Base-by-base conservation (phyloP, 2,113 vertebrate species). In the Pelecanus crispus region DNA sequence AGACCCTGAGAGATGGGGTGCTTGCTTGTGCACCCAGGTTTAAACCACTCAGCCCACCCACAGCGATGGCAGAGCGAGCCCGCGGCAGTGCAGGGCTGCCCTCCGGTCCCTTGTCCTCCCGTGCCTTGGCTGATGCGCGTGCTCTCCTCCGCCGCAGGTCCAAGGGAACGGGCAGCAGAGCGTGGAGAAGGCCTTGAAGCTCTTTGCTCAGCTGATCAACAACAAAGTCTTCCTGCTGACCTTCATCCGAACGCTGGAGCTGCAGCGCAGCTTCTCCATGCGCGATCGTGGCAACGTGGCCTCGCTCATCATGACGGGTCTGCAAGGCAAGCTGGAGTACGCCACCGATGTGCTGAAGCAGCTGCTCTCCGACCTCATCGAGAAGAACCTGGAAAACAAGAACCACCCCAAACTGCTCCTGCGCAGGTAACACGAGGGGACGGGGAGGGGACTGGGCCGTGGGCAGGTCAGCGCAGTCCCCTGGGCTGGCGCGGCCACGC, bases 241-340 rank as follows among this genome's bases (percentile, higher is more conserved):
- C 63, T 99, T 99, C 98, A 99, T 99, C 96, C 99, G 99, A 29
- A 99, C 99, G 0, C 98, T 99, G 88, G 99, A 99, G 96, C 95
- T 98, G 83, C 99, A 99, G 98, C 99, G 99, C 65, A 99, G 99
- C 85, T 99, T 99, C 98, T 99, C 99, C 96, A 99, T 99, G 99
- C 98, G 99, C 1, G 99, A 99, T 94, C 99, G 99, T 0, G 99
- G 99, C 96, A 99, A 99, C 50, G 99, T 99, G 98, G 99, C 99
- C 36, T 99, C 99, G 1, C 99, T 99, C 36, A 99, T 99, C 98
- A 99, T 99, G 99, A 99, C 99, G 0, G 99, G 98, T 29, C 98
- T 99, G 91, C 99, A 99, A 91, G 98, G 99, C 63, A 98, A 98
- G n/a, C 98, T 99, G 96, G 99, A 99, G 97, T 99, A 99, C 4